Percentiles rank a stretch among this genome's conserved stretches.
phyloP scores from a whole-genome alignment of 1,140 invertebrate genomes.

The Spodoptera litura region DNA sequence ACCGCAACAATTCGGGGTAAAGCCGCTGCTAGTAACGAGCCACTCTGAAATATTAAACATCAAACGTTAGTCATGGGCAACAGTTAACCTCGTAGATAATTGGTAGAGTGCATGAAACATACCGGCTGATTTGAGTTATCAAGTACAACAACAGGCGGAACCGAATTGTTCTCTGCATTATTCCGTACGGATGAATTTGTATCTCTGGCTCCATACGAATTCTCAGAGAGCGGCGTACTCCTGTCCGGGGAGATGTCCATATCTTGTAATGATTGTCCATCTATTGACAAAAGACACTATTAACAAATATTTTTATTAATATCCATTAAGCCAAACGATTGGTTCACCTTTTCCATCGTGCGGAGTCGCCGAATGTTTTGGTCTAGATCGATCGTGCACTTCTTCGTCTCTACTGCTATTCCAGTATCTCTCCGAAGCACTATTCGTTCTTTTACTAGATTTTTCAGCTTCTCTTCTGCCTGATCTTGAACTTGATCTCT shows the following conservation, averaged over 20 bases:
- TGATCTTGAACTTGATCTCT: slow-evolving; percentile 75
- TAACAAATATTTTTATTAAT: not conserved
- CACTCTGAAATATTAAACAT: slow-evolving; percentile 59
- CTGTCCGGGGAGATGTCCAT: slow-evolving; percentile 82
- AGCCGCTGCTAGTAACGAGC: slow-evolving; percentile 88
- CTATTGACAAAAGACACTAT: slow-evolving; percentile 52
- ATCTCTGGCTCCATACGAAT: slow-evolving; percentile 72
- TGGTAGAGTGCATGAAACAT: slow-evolving; percentile 22
- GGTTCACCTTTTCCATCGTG: slow-evolving; percentile 75
- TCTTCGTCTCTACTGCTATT: slow-evolving; percentile 71
- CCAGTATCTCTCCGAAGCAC: slow-evolving; percentile 75
- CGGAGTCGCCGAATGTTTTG: slow-evolving; percentile 64
- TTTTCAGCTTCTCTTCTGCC: slow-evolving; percentile 74
- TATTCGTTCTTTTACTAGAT: slow-evolving; percentile 74
- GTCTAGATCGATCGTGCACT: slow-evolving; percentile 67
- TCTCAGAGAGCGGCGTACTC: slow-evolving; percentile 79
- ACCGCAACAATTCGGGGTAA: slow-evolving; percentile 90
- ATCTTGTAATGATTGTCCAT: slow-evolving; percentile 77
- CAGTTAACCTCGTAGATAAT: no score
- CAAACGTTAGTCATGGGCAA: not conserved
- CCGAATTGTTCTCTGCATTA: slow-evolving; percentile 59
- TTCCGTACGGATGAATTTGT: slow-evolving; percentile 47
- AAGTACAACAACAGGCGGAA: slow-evolving; percentile 77
- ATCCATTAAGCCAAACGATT: not conserved
- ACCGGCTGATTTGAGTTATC: slow-evolving; percentile 81